Percentiles rank a stretch among this genome's conserved stretches.
These are phyloP conservation scores for Actinemys pallida DNA, from an alignment of 2,113 vertebrate genomes.

Conservation along the genomic window DNA sequence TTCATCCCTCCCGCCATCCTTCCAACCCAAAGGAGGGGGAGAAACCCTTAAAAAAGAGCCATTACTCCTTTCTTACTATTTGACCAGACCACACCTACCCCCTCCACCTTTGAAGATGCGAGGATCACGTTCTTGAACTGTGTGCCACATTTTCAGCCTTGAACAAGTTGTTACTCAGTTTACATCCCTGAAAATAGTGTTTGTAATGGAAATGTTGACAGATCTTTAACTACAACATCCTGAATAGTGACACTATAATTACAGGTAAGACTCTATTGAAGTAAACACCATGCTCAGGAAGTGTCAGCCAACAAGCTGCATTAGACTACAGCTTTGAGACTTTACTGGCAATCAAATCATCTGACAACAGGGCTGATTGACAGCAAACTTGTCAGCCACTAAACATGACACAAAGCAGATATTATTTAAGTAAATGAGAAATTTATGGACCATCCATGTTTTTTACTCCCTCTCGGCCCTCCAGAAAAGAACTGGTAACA, in stretches of 20 bases:
- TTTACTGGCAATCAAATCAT: constrained; percentile 23
- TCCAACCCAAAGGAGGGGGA: neutral
- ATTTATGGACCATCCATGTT: neutral
- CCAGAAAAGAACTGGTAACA: neutral
- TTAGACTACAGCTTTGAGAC: neutral
- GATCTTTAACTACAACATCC: constrained; percentile 17
- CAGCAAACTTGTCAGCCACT: constrained; percentile 17
- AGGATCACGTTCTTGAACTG: neutral
- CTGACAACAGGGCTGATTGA: constrained; percentile 57
- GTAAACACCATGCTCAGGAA: constrained; percentile 61
- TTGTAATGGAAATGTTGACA: constrained; percentile 15
- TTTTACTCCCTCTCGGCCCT: neutral
- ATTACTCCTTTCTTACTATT: neutral
- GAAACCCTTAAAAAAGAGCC: neutral
- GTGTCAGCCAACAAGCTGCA: constrained; percentile 56
- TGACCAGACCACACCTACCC: neutral
- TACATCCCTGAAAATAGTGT: constrained; percentile 28
- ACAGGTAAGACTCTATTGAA: constrained; percentile 35
- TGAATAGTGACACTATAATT: constrained; percentile 52
- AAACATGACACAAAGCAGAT: neutral
- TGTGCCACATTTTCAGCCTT: neutral
- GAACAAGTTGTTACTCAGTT: neutral
- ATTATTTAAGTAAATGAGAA: constrained; percentile 4
- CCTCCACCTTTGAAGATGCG: neutral
- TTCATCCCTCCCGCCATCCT: neutral